phyloP scores from a whole-genome alignment of 2,888 invertebrate genomes.

The Lottia gigantea region DNA sequence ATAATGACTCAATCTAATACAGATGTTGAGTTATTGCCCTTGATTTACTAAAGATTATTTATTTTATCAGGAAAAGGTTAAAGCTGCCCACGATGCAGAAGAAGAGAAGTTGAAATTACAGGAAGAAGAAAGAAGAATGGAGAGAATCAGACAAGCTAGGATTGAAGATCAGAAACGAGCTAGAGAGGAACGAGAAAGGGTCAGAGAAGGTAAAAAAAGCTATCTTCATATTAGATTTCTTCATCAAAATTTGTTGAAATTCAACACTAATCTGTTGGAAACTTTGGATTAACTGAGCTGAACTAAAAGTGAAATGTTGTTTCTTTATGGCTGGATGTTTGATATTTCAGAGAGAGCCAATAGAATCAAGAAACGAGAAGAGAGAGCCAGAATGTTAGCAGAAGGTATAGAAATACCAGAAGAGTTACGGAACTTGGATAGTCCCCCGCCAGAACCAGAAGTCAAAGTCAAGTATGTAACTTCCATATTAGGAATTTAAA shows the following conservation, averaged over 20 bases:
- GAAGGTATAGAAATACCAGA: constrained; percentile 62
- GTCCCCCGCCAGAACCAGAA: not conserved
- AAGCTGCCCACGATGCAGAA: constrained; percentile 41
- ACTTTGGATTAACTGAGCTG: too few relatives aligned
- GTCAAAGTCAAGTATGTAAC: not conserved
- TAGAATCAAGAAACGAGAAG: constrained; percentile 54
- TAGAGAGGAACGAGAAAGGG: constrained; percentile 40
- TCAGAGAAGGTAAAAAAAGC: constrained; percentile 38
- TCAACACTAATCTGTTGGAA: too few relatives aligned
- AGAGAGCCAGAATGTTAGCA: constrained; percentile 46
- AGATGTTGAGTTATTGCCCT: too few relatives aligned
- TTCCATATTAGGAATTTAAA: too few relatives aligned
- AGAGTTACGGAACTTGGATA: constrained; percentile 47
- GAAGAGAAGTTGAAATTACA: constrained; percentile 42
- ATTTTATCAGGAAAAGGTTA: constrained; percentile 41
- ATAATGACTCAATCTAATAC: too few relatives aligned
- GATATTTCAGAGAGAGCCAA: constrained; percentile 53
- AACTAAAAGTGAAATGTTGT: too few relatives aligned
- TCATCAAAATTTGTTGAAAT: too few relatives aligned
- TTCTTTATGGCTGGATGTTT: not conserved
- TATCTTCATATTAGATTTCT: too few relatives aligned
- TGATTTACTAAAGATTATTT: too few relatives aligned
- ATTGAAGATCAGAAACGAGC: constrained; percentile 45
- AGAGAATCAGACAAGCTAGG: constrained; percentile 40
- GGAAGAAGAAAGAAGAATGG: constrained; percentile 43